Base-by-base conservation (phyloP, 2,797 vertebrate genomes). In the Rhincodon typus region DNA sequence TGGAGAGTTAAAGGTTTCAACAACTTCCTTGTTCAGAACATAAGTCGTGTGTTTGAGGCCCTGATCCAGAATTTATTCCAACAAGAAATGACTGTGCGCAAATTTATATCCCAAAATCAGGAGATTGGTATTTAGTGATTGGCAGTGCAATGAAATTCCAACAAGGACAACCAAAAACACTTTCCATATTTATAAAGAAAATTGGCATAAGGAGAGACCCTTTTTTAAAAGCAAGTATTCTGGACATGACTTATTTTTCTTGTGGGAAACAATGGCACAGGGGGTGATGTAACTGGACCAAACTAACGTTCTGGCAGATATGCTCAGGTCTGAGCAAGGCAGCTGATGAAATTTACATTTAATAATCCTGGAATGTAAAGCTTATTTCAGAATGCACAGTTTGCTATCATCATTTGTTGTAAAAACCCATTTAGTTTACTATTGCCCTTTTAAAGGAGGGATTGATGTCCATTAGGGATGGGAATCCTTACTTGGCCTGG, bases 381-480 rank as follows among this genome's bases (percentile, higher is more conserved):
- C 6, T 8, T 8, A 57, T 12, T 57, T 57, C 57, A 57, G 57
- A 8, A 12, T 57, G n/a, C n/a, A n/a, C n/a, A n/a, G n/a, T n/a
- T n/a, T 4, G 6, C 7, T 4, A 57, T 57, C 4, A 57, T 10
- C 57, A 0, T 3, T 57, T 57, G 57, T 12, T 57, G 57, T 57
- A 57, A 57, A 57, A 57, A 8, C 57, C 57, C 57, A 57, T 57
- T 57, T 57, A 4, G 57, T 57, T 57, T 8, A 57, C 12, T 7
- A 10, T 4, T 0, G 57, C 0, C 12, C 0, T 7, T 4, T 57
- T 57, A 57, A 12, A 4, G 3, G 4, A 0, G 57, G 57, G 4
- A 10, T 8, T 7, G 10, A 57, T 57, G 57, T 57, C 57, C 7
- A 8, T 57, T 57, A 57, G 57, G 57, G 7, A 57, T 8, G 10